A percentile compares a stretch with the other conserved stretches of the same genome.
These are phyloP conservation scores for Drepana falcataria DNA, from an alignment of 2,888 invertebrate species.

Conservation along the genomic window DNA sequence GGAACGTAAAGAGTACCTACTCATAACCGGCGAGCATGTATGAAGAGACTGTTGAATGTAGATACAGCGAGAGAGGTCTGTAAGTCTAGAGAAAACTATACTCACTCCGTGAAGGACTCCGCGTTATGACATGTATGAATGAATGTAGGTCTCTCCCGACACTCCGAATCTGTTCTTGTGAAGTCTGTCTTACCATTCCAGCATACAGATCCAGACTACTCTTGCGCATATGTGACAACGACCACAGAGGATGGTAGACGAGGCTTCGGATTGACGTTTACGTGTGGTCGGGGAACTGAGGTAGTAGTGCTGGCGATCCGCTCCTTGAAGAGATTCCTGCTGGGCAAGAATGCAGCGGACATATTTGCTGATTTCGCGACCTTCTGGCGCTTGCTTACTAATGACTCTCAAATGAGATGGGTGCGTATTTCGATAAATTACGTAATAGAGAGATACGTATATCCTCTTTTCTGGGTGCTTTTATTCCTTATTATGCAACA, in stretches of 20 bases:
- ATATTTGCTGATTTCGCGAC: conserved; percentile 87
- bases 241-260: conserved; percentile 80
- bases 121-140: no score
- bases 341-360: conserved; percentile 82
- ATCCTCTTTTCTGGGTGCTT: no score
- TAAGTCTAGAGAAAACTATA: no score
- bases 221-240: conserved; percentile 93
- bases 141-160: no score
- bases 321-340: conserved; percentile 82
- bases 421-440: conserved; percentile 57
- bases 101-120: no score
- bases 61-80: no score
- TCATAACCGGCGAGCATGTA: no score
- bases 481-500: no score
- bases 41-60: no score
- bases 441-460: no score
- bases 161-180: no score
- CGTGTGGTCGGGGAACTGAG: conserved; percentile 93
- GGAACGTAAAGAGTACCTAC: no score
- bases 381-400: conserved; percentile 90
- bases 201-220: conserved; percentile 95
- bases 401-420: conserved; percentile 95
- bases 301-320: conserved; percentile 88
- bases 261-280: conserved; percentile 93
- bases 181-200: conserved; percentile 32